A percentile compares a stretch with the other conserved stretches of the same genome.
Conservation (phyloP, 2,888 invertebrate species). For the Scaptomyza tumidula region DNA sequence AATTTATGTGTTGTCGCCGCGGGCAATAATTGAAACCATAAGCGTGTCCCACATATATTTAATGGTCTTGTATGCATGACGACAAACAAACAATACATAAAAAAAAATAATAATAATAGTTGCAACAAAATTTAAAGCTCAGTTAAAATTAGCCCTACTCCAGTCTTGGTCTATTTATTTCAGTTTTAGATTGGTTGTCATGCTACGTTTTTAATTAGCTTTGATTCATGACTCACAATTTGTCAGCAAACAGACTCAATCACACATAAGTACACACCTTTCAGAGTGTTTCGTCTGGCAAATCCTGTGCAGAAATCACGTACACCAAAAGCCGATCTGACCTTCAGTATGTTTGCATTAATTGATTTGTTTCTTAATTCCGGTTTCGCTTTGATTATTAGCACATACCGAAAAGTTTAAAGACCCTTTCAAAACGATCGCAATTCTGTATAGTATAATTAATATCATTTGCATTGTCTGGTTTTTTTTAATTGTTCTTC, state of each 20-base stretch:
- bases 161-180: slow-evolving; percentile 5
- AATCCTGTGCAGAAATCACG: slow-evolving; percentile 57
- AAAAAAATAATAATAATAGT: slow-evolving; percentile 1
- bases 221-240: slow-evolving; percentile 42
- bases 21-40: slow-evolving; percentile 56
- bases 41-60: slow-evolving; percentile 26
- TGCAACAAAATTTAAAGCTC: slow-evolving; percentile 5
- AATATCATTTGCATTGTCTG: slow-evolving; percentile 63
- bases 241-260: slow-evolving; percentile 7
- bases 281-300: slow-evolving; percentile 25
- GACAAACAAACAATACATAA: not conserved
- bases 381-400: slow-evolving; percentile 45
- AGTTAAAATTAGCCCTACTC: slow-evolving; percentile 23
- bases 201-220: slow-evolving; percentile 47
- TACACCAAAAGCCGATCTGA: slow-evolving; percentile 42
- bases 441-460: slow-evolving; percentile 48
- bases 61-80: slow-evolving; percentile 4
- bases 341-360: slow-evolving; percentile 63
- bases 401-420: slow-evolving; percentile 55
- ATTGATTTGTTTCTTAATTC: slow-evolving; percentile 67
- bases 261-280: slow-evolving; percentile 23
- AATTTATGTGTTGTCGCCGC: slow-evolving; percentile 56
- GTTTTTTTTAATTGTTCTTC: slow-evolving; percentile 56
- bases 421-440: slow-evolving; percentile 53
- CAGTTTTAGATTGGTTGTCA: slow-evolving; percentile 22